phyloP scores from a whole-genome alignment of 2,113 vertebrate genomes.

The Pandion haliaetus region DNA sequence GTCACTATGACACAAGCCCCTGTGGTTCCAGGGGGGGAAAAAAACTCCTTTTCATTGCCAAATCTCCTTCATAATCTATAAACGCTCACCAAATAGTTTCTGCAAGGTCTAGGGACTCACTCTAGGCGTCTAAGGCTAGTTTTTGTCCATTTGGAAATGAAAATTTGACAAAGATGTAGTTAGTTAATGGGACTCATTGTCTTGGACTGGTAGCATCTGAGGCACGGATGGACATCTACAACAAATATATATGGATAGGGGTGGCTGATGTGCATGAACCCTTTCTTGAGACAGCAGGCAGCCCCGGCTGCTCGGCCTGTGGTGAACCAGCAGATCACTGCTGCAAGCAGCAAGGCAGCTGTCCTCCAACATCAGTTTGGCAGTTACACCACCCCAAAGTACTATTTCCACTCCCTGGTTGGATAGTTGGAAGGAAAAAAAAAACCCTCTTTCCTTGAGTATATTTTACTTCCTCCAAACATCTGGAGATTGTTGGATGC shows the following conservation, averaged over 20 bases:
- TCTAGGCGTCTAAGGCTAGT: neutral
- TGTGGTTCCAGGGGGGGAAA: neutral
- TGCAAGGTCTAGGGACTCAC: neutral
- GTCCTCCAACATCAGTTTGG: neutral
- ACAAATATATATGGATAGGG: neutral
- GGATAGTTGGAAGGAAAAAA: neutral
- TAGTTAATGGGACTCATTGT: neutral
- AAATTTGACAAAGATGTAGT: neutral
- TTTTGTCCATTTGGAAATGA: neutral
- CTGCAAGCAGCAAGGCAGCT: neutral
- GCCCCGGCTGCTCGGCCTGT: fast-evolving
- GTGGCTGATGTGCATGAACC: neutral
- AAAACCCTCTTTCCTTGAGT: neutral
- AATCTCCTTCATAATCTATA: neutral
- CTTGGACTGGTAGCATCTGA: neutral
- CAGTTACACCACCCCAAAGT: neutral
- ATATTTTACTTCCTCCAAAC: neutral
- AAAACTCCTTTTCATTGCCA: neutral
- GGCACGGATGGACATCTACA: neutral
- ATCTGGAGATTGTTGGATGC: neutral
- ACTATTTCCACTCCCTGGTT: neutral
- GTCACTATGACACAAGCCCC: neutral
- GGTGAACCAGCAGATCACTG: neutral
- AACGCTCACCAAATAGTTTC: neutral
- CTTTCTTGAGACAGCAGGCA: neutral